Percentiles rank a stretch among this genome's conserved stretches.
Evolutionary conservation across 2,113 vertebrate genomes (phyloP).

Genomic region (Pithys albifrons): DNA sequence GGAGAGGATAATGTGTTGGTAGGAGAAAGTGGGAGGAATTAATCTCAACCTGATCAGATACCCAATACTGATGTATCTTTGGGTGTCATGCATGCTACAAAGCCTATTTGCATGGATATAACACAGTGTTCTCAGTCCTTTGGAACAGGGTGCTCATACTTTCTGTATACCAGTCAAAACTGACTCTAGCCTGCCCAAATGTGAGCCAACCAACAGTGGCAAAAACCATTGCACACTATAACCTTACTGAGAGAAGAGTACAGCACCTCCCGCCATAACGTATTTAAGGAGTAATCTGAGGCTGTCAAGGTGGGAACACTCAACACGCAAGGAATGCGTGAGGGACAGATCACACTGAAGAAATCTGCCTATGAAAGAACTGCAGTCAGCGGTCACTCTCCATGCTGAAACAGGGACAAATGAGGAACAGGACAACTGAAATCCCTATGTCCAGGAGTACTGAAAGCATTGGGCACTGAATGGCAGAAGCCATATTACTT

Average conservation of each 20-base stretch:
- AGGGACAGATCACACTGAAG: not conserved
- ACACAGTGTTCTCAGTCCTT: not conserved
- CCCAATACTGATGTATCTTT: not conserved
- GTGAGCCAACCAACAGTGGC: not conserved
- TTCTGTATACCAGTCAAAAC: not conserved
- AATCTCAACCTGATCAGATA: not conserved
- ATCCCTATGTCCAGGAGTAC: not conserved
- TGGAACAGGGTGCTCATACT: not conserved
- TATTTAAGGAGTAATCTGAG: not conserved
- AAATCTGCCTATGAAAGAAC: not conserved
- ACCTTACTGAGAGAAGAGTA: not conserved
- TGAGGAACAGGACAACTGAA: not conserved
- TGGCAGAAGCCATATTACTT: not conserved
- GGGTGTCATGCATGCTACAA: not conserved
- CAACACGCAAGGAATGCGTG: not conserved
- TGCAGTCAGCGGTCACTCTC: not conserved
- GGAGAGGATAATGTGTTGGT: not conserved
- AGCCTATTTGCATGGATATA: not conserved
- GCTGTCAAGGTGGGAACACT: not conserved
- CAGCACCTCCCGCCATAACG: not conserved
- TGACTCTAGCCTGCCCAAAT: not conserved
- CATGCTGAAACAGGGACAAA: not conserved
- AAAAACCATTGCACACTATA: not conserved
- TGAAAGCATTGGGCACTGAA: not conserved
- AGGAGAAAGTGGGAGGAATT: not conserved